Percentiles rank a stretch among this genome's conserved stretches.
These are phyloP conservation scores for Polylopha cassiicola DNA, from an alignment of 2,888 invertebrate genomes.

Conservation along the genomic window DNA sequence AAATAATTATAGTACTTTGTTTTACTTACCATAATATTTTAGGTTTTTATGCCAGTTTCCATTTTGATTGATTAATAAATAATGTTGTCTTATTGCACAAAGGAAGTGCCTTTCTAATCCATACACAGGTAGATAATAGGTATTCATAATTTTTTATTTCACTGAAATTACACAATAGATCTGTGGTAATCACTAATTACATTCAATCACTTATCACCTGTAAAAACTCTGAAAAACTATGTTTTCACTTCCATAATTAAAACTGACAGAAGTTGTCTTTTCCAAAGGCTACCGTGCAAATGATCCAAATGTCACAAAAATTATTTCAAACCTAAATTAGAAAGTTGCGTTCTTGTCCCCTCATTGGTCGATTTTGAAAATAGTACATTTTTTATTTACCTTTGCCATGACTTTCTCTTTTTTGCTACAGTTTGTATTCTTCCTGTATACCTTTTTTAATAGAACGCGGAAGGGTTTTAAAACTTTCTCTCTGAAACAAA, in stretches of 20 bases:
- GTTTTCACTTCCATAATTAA: neutral
- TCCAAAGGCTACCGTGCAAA: conserved; percentile 56
- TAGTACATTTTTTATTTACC: conserved; percentile 51
- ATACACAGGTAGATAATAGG: too few species aligned
- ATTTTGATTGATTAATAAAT: too few species aligned
- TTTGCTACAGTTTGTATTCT: conserved; percentile 69
- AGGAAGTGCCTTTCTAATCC: too few species aligned
- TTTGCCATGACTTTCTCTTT: conserved; percentile 66
- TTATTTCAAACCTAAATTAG: conserved; percentile 62
- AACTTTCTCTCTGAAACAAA: conserved; percentile 71
- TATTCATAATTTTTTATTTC: too few species aligned
- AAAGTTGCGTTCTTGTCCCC: conserved; percentile 51
- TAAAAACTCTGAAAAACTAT: too few species aligned
- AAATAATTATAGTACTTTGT: too few species aligned
- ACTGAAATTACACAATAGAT: too few species aligned
- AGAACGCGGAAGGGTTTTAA: conserved; percentile 61
- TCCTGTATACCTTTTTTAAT: conserved; percentile 56
- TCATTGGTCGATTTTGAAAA: conserved; percentile 58
- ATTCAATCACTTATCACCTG: too few species aligned
- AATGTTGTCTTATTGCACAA: too few species aligned
- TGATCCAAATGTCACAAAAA: conserved; percentile 42
- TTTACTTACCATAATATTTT: too few species aligned
- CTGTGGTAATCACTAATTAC: too few species aligned
- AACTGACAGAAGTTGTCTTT: conserved; percentile 26
- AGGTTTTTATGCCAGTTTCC: too few species aligned